These are phyloP conservation scores for Sprattus sprattus DNA, from an alignment of 2,113 vertebrate species.

Conservation along the genomic window DNA sequence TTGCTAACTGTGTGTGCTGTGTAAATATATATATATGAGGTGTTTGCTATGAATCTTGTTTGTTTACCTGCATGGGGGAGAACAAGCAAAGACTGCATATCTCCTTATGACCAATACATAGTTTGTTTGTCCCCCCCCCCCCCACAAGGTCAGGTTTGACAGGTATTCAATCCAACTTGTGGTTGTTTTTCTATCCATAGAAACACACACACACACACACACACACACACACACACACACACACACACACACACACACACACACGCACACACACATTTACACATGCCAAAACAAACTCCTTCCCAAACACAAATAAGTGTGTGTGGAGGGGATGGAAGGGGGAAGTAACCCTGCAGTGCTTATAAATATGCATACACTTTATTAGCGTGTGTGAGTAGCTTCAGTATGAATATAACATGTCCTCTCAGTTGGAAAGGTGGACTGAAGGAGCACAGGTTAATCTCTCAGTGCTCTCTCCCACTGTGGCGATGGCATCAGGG, in stretches of 20 bases:
- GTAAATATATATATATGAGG: background rate
- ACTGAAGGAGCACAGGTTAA: background rate
- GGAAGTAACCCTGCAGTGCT: background rate
- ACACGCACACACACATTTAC: background rate
- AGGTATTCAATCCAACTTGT: background rate
- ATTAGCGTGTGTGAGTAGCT: background rate
- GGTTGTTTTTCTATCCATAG: background rate
- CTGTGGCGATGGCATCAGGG: background rate
- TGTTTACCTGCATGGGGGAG: background rate
- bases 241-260: conserved; percentile 7
- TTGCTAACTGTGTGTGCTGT: background rate
- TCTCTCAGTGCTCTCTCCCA: background rate
- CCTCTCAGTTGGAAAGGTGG: background rate
- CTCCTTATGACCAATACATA: background rate
- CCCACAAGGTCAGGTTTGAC: background rate
- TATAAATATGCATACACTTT: background rate
- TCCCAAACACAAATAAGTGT: background rate
- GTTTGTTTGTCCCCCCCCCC: background rate
- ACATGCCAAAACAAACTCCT: background rate
- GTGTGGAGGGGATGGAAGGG: background rate
- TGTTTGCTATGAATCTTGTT: background rate
- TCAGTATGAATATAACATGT: background rate
- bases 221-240: background rate
- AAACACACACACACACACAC: background rate
- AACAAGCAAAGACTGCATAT: background rate